Base-by-base conservation (phyloP, 1,140 invertebrate genomes). In the Manduca sexta region DNA sequence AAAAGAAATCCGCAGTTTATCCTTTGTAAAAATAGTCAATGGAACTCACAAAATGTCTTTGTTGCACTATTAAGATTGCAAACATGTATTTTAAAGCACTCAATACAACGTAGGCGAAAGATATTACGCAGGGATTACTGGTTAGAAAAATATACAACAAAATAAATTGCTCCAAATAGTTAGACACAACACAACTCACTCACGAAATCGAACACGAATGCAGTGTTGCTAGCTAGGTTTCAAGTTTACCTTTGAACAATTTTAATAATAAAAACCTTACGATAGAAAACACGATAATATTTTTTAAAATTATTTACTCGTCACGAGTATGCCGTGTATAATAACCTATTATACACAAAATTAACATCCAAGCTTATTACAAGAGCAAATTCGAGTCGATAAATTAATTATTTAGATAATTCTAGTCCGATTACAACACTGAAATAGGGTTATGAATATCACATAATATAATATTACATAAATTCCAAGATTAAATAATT, bases 1-100 rank as follows among this genome's bases (percentile, higher is more conserved):
- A 39, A 48, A 52, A 55, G 40, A 51, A 61, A 49, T 58, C 49
- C 56, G 55, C 60, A 52, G 54, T 64, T 37, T 64, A 60, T 76
- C 66, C 69, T 74, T 76, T 76, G 73, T 66, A 62, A 65, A 74
- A 69, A 60, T 60, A 63, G 59, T 52, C 57, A 58, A 47, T 47
- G 59, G 55, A 64, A 64, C 60, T 55, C 59, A 69, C 52, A 58
- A 41, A 44, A 38, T 8, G 4, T 26, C 21, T 26, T 26, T 8
- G 8, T 5, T 26, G 4, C 21, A 26, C 21, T 26, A 8, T 26
- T 26, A 5, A 5, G 4, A 26, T 16, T 31, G 16, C 18, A 41
- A 15, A 16, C 49, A 58, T 49, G 50, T 29, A 35, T 41, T 43
- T 49, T 30, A 45, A 44, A 8, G 41, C 16, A 16, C 29, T 31